phyloP scores from a whole-genome alignment of 2,797 vertebrate species.

The Semaprochilodus insignis region DNA sequence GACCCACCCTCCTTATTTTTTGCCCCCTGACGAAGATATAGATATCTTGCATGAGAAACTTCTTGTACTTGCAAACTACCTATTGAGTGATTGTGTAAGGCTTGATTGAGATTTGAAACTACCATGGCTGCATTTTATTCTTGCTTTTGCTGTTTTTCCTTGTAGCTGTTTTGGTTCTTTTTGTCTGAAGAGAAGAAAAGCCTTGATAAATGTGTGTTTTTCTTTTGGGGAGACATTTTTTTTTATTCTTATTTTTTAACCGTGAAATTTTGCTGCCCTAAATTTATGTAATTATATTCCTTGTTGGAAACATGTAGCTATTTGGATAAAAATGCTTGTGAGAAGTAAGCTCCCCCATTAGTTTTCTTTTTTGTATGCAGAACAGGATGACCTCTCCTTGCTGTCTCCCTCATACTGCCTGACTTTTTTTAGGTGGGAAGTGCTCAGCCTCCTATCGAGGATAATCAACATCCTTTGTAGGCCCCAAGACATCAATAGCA shows the following conservation, averaged over 20 bases:
- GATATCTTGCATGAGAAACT: constrained; percentile 94
- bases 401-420: constrained; percentile 90
- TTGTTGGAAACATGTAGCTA: constrained; percentile 83
- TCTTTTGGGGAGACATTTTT: constrained; percentile 79
- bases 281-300: constrained; percentile 78
- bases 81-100: constrained; percentile 95
- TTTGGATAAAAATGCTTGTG: constrained; percentile 74
- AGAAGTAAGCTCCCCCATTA: constrained; percentile 79
- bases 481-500: constrained; percentile 89
- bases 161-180: constrained; percentile 82
- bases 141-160: constrained; percentile 90
- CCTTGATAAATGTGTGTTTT: constrained; percentile 80
- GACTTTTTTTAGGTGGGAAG: constrained; percentile 84
- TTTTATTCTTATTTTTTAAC: constrained; percentile 79
- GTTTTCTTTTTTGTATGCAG: constrained; percentile 80
- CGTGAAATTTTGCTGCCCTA: constrained; percentile 79
- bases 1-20: constrained; percentile 76
- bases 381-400: constrained; percentile 86
- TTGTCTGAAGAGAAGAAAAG: constrained; percentile 80
- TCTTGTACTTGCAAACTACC: constrained; percentile 96
- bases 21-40: constrained; percentile 80
- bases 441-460: constrained; percentile 45
- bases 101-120: constrained; percentile 93
- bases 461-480: constrained; percentile 73
- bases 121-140: constrained; percentile 93